These are phyloP conservation scores for Spodoptera exigua DNA, from an alignment of 2,888 invertebrate genomes.

Conservation along the genomic window DNA sequence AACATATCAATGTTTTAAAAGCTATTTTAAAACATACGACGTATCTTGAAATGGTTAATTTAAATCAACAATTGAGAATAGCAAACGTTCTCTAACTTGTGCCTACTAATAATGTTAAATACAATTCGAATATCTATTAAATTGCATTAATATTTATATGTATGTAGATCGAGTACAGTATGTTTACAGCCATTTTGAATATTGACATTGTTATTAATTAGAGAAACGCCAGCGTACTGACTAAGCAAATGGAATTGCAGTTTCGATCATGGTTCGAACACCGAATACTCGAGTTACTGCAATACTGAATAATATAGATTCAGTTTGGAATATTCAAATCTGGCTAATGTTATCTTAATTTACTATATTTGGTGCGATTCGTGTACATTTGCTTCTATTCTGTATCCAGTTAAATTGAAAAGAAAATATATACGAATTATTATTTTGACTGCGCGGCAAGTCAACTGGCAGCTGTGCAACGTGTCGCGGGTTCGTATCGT, in stretches of 20 bases:
- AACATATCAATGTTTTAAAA: no score
- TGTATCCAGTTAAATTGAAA: background rate
- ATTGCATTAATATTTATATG: background rate
- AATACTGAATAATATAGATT: conserved; percentile 15
- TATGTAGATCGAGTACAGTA: background rate
- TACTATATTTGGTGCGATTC: no score
- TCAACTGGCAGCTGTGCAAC: no score
- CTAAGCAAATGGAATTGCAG: conserved; percentile 45
- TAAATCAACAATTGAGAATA: no score
- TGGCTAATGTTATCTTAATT: background rate
- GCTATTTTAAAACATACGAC: no score
- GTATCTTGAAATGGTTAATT: no score
- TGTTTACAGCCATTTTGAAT: conserved; percentile 30
- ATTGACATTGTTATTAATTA: conserved; percentile 54
- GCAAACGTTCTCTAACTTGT: no score
- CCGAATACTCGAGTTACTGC: conserved; percentile 25
- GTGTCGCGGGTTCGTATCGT: no score
- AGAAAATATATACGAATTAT: no score
- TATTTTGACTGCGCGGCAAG: no score
- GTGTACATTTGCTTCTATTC: background rate
- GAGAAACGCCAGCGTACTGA: conserved; percentile 25
- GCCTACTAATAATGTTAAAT: no score
- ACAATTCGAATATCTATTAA: no score
- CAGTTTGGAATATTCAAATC: conserved; percentile 10
- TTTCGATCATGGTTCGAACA: conserved; percentile 25